Evolutionary conservation across 2,797 vertebrate species (phyloP).

Genomic region (Sternarchorhynchus goeldii): DNA sequence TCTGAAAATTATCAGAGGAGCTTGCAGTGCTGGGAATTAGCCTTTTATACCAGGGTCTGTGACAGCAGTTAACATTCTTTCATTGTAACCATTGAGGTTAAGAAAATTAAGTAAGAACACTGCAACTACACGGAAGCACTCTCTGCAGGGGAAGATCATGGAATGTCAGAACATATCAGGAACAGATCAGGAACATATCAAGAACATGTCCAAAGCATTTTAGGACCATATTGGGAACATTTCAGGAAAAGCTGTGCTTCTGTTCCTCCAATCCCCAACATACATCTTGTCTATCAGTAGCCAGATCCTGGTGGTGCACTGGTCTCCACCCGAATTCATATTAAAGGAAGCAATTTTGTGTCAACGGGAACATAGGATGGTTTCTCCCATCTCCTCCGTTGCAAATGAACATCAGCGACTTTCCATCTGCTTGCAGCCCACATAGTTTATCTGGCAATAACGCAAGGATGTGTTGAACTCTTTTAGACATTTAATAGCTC

Average conservation of each 20-base stretch:
- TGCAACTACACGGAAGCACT: slow-evolving; percentile 9
- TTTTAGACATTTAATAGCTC: slow-evolving; percentile 12
- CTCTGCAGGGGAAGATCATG: slow-evolving; percentile 22
- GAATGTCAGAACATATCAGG: background rate
- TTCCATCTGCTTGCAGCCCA: slow-evolving; percentile 23
- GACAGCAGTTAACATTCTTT: slow-evolving; percentile 8
- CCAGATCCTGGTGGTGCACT: background rate
- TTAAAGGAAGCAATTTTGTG: too few relatives aligned
- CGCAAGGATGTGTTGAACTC: slow-evolving; percentile 10
- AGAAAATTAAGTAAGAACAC: background rate
- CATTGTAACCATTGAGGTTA: slow-evolving; percentile 7
- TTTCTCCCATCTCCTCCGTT: background rate
- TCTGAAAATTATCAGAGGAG: slow-evolving; percentile 3
- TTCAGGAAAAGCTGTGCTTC: too few relatives aligned
- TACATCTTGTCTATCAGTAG: slow-evolving; percentile 6
- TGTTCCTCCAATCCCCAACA: slow-evolving; percentile 27
- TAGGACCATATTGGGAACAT: too few relatives aligned
- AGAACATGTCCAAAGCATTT: too few relatives aligned
- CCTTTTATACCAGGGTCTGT: slow-evolving; percentile 5
- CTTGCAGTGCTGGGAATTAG: slow-evolving; percentile 9
- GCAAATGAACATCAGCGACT: slow-evolving; percentile 26
- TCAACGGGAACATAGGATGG: too few relatives aligned
- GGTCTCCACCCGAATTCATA: too few relatives aligned
- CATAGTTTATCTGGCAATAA: slow-evolving; percentile 20
- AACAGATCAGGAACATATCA: too few relatives aligned